Base-by-base conservation (phyloP, 2,113 vertebrate species). In the Porphyrio hochstetteri region DNA sequence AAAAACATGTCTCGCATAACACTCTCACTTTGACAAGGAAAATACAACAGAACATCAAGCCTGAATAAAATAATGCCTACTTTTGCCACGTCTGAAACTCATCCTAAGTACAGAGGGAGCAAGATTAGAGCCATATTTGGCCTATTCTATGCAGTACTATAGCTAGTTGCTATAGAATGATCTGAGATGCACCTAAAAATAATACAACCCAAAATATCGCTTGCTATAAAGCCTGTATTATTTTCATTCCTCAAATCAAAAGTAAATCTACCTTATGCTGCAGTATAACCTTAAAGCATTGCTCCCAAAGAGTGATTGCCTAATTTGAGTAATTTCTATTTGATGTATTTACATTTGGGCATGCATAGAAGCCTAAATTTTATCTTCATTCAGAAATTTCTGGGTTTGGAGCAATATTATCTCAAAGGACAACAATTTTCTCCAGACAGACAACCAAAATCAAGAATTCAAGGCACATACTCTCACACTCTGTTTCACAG, bases 401-500 rank as follows among this genome's bases (percentile, higher is more conserved):
- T 36, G 21, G 31, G 90, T 94, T 86, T 61, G 31, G 60, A 91
- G 42, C 11, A 59, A 5, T 27, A 61, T 13, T 16, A 75, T 77
- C 52, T 84, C 46, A 84, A 81, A 84, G 24, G 12, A 64, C 42
- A 86, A 40, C 5, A 18, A 35, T 50, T 16, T 78, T 83, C 56
- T 86, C 9, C 42, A 81, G 59, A 78, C 9, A 78, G n/a, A 15
- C 33, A 83, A 75, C 5, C 17, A 60, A 88, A 86, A 90, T 78
- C 59, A 90, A 90, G 88, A 81, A 92, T 84, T 92, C 68, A 75
- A 78, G 81, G 72, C 80, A 92, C 72, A 68, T 35, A 42, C 8
- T 86, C 56, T 87, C 52, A 67, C 55, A 63, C 52, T 44, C 53
- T 40, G 16, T 88, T 91, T 91, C 90, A 87, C 87, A 93, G 82